Conservation (phyloP, 53 echinoderm and acorn worm genomes). For the Crossaster papposus region DNA sequence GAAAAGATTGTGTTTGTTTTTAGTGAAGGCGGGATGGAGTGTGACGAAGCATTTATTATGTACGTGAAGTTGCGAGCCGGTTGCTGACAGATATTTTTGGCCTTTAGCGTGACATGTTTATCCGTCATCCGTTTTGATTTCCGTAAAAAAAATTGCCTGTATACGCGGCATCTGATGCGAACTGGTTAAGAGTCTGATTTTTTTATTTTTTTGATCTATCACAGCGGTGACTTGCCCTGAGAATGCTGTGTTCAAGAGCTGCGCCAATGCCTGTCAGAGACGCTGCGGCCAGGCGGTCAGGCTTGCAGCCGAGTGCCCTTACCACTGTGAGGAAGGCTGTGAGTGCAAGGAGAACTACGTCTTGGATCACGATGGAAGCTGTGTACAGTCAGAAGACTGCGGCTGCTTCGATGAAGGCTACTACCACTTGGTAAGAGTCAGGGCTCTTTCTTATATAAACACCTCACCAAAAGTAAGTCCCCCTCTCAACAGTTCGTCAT, state of each 20-base stretch:
- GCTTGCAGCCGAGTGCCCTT: constrained; percentile 39
- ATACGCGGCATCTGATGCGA: not conserved
- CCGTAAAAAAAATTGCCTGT: too few species aligned
- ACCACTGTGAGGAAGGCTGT: constrained; percentile 75
- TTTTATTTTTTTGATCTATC: not conserved
- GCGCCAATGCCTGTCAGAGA: constrained; percentile 69
- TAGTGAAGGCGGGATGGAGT: too few species aligned
- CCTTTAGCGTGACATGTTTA: too few species aligned
- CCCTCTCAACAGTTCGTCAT: too few species aligned
- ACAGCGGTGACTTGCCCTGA: constrained; percentile 47
- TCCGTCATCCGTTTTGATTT: too few species aligned
- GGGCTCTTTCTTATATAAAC: too few species aligned
- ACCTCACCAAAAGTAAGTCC: too few species aligned
- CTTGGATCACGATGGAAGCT: constrained; percentile 58
- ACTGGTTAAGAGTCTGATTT: too few species aligned
- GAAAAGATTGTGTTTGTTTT: too few species aligned
- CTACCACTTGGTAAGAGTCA: constrained; percentile 25
- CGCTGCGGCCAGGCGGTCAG: constrained; percentile 55
- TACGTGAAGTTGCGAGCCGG: not conserved
- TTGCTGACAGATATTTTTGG: too few species aligned
- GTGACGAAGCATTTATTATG: too few species aligned
- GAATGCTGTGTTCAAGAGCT: constrained; percentile 66
- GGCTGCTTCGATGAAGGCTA: constrained; percentile 60
- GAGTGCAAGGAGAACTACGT: constrained; percentile 70
- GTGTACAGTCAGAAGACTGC: constrained; percentile 62